Evolutionary conservation across 2,888 invertebrate species (phyloP), one percentile per base, ranked within the genome.

Genomic region (Campaea margaritaria): DNA sequence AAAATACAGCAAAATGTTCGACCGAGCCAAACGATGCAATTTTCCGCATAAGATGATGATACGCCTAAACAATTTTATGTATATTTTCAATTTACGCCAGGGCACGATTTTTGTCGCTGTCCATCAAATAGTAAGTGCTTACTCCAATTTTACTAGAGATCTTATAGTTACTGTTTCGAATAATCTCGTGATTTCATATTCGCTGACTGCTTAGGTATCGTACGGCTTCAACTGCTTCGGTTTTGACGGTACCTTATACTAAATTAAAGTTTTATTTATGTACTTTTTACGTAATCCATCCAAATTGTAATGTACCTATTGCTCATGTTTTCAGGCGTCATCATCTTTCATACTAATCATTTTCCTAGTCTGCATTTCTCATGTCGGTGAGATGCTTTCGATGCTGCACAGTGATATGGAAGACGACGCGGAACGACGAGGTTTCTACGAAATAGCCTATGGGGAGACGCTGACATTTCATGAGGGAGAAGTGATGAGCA

Each of bases 41-140:
- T 70, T 88, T 43, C 83, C 85, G 58, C 81, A 87, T 77, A 89
- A 87, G 74, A 87, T 89, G 82, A 87, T 88, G 85, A 83, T 88
- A 75, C 89, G 91, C 62, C 79, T 91, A 63, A 87, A 87, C 63
- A 89, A 90, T 77, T 92, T 93, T 84, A 85, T 93, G 75, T 91
- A 86, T 69, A 82, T 92, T 78, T 93, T 93, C 69, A 91, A 90
- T 86, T 86, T 93, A 81, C 90, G 93, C 48, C 93, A 93, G 82
- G 93, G 93, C 70, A 87, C 93, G 68, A 93, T 93, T 75, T 85
- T 93, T 45, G 91, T 93, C 74, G 93, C 93, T 84, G 88, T 93
- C 82, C 93, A 93, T 83, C 93, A 93, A 86, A 92, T 93, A 73
- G 93, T 93, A 77, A 93, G 93, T 92, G 84, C 12, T 36, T 92